Conservation (phyloP, 2,797 vertebrate species). For the Phoebastria nigripes region DNA sequence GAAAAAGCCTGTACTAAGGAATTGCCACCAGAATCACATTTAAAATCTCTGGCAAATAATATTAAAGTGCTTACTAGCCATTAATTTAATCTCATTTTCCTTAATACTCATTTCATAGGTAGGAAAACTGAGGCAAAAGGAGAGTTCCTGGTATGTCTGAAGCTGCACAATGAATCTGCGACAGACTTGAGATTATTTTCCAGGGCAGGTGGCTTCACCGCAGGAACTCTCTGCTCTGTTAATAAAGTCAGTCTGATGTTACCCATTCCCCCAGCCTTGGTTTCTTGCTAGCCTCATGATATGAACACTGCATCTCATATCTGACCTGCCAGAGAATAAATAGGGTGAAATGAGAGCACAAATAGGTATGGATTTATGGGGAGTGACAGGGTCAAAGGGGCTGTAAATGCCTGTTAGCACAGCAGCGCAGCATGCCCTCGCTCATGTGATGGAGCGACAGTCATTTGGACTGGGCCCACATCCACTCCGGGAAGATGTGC, state of each 20-base stretch:
- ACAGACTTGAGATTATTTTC: not conserved
- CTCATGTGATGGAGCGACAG: rapidly evolving
- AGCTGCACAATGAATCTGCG: not conserved
- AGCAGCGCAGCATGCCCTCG: not conserved
- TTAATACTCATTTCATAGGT: not conserved
- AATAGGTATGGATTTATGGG: slow-evolving; percentile 42
- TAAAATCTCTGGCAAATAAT: not conserved
- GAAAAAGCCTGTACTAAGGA: not conserved
- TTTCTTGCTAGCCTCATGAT: slow-evolving; percentile 21
- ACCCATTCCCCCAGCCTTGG: not conserved
- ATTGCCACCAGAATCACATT: not conserved
- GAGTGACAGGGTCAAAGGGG: slow-evolving; percentile 34
- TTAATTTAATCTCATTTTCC: not conserved
- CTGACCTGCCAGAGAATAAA: slow-evolving; percentile 25
- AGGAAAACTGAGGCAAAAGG: not conserved
- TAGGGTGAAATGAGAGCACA: slow-evolving; percentile 29
- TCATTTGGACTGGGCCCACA: not conserved
- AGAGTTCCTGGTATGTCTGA: not conserved
- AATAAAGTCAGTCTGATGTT: slow-evolving; percentile 41
- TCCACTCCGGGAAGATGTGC: not conserved
- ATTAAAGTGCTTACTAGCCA: not conserved
- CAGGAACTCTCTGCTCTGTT: not conserved
- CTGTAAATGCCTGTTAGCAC: slow-evolving; percentile 27
- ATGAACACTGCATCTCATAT: not conserved
- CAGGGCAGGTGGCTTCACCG: not conserved